These are phyloP conservation scores for Lethrus apterus DNA, from an alignment of 1,140 invertebrate genomes.

Conservation along the genomic window DNA sequence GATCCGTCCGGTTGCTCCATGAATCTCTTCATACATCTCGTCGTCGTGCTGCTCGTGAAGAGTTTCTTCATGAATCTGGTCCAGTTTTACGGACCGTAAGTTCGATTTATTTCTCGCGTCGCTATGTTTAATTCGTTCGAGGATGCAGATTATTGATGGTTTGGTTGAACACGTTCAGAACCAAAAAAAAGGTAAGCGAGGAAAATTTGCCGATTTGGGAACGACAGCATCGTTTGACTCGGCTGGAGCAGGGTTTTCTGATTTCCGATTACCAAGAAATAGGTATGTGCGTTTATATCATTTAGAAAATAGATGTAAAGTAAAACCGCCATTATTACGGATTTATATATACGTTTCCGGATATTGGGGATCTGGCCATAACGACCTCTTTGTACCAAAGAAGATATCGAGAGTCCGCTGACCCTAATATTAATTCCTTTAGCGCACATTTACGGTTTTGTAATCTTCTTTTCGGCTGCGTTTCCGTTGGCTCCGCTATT, in stretches of 20 bases:
- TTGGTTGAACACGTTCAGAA: not conserved
- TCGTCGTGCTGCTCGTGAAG: not conserved
- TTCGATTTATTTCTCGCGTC: too few species aligned
- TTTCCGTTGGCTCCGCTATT: constrained; percentile 75
- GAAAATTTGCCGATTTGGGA: constrained; percentile 27
- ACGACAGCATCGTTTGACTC: constrained; percentile 25
- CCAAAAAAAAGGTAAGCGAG: not conserved
- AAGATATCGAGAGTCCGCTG: too few species aligned
- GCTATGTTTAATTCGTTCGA: too few species aligned
- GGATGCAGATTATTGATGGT: too few species aligned
- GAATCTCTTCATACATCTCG: not conserved
- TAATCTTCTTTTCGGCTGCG: constrained; percentile 75
- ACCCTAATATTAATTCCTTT: too few species aligned
- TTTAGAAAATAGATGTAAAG: too few species aligned
- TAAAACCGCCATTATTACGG: too few species aligned
- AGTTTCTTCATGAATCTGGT: not conserved
- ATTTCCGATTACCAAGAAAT: constrained; percentile 29
- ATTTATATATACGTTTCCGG: too few species aligned
- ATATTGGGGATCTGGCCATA: too few species aligned
- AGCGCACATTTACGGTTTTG: constrained; percentile 81
- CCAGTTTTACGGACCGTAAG: not conserved
- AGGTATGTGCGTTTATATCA: constrained; percentile 19
- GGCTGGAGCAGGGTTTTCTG: constrained; percentile 20
- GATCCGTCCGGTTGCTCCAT: constrained; percentile 3
- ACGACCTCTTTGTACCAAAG: too few species aligned